These are phyloP conservation scores for Pipa parva DNA, from an alignment of 2,113 vertebrate genomes.

Conservation along the genomic window DNA sequence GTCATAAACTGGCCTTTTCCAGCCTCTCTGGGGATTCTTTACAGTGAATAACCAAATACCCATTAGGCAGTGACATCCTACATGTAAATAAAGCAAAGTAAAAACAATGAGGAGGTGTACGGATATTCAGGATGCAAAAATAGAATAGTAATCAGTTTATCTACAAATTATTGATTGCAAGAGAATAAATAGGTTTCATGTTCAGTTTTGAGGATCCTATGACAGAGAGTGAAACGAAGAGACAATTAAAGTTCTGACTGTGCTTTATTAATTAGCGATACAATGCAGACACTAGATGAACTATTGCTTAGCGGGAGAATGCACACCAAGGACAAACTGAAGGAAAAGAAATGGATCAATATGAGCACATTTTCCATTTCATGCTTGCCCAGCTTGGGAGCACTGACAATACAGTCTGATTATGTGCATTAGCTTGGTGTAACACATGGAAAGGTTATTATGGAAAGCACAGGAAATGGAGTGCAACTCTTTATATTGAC, in stretches of 20 bases:
- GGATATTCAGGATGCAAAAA: too few relatives aligned
- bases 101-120: too few relatives aligned
- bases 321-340: constrained; percentile 86
- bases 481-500: constrained; percentile 89
- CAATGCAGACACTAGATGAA: constrained; percentile 64
- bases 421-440: constrained; percentile 71
- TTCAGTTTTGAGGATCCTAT: too few relatives aligned
- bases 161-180: too few relatives aligned
- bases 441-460: constrained; percentile 82
- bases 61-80: too few relatives aligned
- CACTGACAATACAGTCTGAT: constrained; percentile 87
- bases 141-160: too few relatives aligned
- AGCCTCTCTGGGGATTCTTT: too few relatives aligned
- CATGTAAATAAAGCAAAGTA: too few relatives aligned
- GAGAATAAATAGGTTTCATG: too few relatives aligned
- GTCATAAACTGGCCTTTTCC: too few relatives aligned
- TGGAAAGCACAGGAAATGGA: constrained; percentile 75
- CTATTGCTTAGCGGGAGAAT: constrained; percentile 60
- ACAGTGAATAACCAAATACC: too few relatives aligned
- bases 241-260: constrained; percentile 7
- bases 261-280: constrained; percentile 47
- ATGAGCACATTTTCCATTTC: constrained; percentile 97
- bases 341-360: constrained; percentile 96
- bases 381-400: constrained; percentile 96
- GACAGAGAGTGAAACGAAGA: not conserved